Conservation (phyloP, 2,888 invertebrate genomes). For the Eutolmus rufibarbis region DNA sequence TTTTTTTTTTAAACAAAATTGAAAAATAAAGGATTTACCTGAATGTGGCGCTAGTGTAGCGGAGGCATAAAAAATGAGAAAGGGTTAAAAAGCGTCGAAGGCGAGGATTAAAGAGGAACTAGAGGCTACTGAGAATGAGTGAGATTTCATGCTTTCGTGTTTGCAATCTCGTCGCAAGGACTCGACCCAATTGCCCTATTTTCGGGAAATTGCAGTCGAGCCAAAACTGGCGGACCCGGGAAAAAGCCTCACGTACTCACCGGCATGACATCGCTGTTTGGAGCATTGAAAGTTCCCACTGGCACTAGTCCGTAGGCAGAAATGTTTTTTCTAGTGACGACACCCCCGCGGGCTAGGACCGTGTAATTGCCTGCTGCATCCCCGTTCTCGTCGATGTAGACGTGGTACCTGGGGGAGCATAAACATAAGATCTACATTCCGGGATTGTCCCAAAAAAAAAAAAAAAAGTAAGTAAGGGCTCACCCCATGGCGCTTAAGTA, state of each 20-base stretch:
- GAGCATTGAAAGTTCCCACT: conserved; percentile 74
- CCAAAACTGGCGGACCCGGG: neutral
- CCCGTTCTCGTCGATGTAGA: conserved; percentile 90
- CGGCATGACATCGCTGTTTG: conserved; percentile 70
- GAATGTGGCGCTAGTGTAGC: conserved; percentile 18
- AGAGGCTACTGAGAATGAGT: neutral
- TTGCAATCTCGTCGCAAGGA: neutral
- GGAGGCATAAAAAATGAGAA: conserved; percentile 25
- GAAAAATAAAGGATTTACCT: conserved; percentile 23
- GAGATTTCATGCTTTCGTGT: conserved; percentile 1
- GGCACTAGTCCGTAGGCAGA: conserved; percentile 76
- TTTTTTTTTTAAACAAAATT: neutral
- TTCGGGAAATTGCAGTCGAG: neutral
- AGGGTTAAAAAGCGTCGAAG: conserved; percentile 7
- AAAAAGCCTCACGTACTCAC: conserved; percentile 66
- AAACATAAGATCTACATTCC: neutral
- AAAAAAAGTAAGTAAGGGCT: conserved; percentile 55
- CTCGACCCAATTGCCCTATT: conserved; percentile 1
- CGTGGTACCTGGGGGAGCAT: conserved; percentile 74
- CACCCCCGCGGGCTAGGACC: conserved; percentile 70
- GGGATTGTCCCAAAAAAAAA: neutral
- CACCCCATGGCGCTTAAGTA: conserved; percentile 89
- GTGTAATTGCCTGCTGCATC: conserved; percentile 96
- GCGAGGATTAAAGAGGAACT: neutral
- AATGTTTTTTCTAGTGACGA: conserved; percentile 57